Evolutionary conservation across 2,113 vertebrate species (phyloP), one percentile per base, ranked within the genome.

Genomic region (Myrmecobius fasciatus): DNA sequence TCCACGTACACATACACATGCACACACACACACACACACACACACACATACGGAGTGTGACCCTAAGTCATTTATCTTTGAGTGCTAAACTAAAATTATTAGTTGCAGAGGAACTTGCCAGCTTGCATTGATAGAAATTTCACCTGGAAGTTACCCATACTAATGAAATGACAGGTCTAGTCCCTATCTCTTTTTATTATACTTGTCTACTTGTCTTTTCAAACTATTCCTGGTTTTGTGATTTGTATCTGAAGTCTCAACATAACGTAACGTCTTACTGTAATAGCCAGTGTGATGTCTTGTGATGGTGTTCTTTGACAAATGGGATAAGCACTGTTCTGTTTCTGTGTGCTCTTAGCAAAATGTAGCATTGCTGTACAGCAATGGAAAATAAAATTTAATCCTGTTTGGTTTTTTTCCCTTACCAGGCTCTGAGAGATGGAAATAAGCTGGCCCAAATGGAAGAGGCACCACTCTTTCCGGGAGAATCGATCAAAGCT

Each of bases 391-490:
- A 91, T 91, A 96, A 98, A 96, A 98, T 97, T 98, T 97, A 98
- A 97, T 98, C 93, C 46, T 90, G 31, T 95, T 95, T 94, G 91
- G 1, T 83, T 98, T 98, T 98, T 98, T 60, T 4, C 98, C 96
- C 92, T 96, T 98, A 98, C 98, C 98, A 99, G 97, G 99, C 98
- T 88, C 98, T 99, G 88, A 99, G 99, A 97, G 99, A 99, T 96
- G 98, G 99, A 92, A 99, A 99, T 95, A 98, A 98, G 56, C 98
- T 98, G 93, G 98, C 98, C 89, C 99, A 99, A 98, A 99, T 99
- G 99, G 99, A 99, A 96, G 99, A 99, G 97, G 99, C 99, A 9
- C 99, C 99, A 3, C 98, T 99, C 97, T 98, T 99, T 93, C 99
- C 99, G 26, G 99, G 99, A 96, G 99, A 99, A 98, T 99, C 98